Percentiles rank a stretch among this genome's conserved stretches.
phyloP scores from a whole-genome alignment of 2,113 vertebrate species.

The Phyllopteryx taeniolatus region DNA sequence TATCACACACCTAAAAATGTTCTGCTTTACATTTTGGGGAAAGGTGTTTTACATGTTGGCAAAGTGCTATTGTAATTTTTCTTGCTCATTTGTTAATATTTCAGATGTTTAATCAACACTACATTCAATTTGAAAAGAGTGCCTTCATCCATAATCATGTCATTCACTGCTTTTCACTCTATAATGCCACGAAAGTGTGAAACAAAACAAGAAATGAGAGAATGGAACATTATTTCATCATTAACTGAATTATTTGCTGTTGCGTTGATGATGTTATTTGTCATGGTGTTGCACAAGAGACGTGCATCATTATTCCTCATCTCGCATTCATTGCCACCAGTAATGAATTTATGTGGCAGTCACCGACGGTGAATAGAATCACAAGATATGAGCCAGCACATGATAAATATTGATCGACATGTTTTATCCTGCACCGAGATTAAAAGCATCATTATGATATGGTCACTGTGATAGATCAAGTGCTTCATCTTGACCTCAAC shows the following conservation, averaged over 20 bases:
- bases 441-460: slow-evolving; percentile 1
- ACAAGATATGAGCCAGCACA: not conserved
- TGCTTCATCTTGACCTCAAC: slow-evolving; percentile 10
- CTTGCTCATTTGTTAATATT: not conserved
- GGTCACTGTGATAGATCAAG: slow-evolving; percentile 7
- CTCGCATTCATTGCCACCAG: slow-evolving; percentile 16
- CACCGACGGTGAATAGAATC: not conserved
- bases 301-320: slow-evolving; percentile 19
- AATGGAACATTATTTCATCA: slow-evolving; percentile 16
- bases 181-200: not conserved
- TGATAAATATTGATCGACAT: not conserved
- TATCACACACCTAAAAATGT: not conserved
- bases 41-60: not conserved
- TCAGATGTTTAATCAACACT: not conserved
- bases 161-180: not conserved
- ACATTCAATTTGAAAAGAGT: not conserved
- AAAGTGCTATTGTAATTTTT: not conserved
- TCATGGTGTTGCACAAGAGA: slow-evolving; percentile 21
- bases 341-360: slow-evolving; percentile 6
- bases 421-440: not conserved
- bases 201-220: not conserved
- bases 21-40: not conserved
- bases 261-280: slow-evolving; percentile 29
- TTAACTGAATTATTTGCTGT: slow-evolving; percentile 14
- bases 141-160: not conserved